phyloP scores from a whole-genome alignment of 2,888 invertebrate species.

The Isotomurus palustris region DNA sequence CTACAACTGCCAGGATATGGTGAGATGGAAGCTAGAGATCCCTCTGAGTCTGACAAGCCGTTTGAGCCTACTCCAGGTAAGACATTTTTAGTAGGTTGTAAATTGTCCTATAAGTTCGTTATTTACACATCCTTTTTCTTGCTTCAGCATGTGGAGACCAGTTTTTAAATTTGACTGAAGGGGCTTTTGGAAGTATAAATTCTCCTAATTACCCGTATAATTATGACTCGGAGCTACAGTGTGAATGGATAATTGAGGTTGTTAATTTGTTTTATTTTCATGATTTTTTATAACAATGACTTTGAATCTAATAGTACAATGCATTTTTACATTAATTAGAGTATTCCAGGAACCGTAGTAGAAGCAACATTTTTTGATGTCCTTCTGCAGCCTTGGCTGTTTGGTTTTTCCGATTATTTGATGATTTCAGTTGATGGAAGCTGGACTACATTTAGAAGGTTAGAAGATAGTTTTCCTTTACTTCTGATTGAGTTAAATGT shows the following conservation, averaged over 20 bases:
- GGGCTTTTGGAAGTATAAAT: conserved; percentile 32
- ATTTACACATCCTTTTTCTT: too few species aligned
- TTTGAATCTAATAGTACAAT: not conserved
- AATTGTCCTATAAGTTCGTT: too few species aligned
- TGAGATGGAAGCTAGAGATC: conserved; percentile 18
- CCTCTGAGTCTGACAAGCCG: conserved; percentile 32
- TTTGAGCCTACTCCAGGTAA: conserved; percentile 33
- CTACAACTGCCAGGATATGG: conserved; percentile 30
- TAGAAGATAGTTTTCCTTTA: not conserved
- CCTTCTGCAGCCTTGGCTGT: conserved; percentile 39
- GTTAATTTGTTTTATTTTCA: not conserved
- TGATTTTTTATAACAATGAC: not conserved
- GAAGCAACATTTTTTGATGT: conserved; percentile 39
- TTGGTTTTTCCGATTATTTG: conserved; percentile 38
- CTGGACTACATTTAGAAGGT: conserved; percentile 36
- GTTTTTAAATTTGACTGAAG: conserved; percentile 28
- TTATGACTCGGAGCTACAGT: conserved; percentile 30
- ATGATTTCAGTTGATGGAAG: conserved; percentile 32
- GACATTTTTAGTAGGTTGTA: not conserved
- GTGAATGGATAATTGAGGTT: conserved; percentile 41
- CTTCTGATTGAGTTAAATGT: not conserved
- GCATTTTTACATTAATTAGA: conserved; percentile 20
- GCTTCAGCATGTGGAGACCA: conserved; percentile 32
- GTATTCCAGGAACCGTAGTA: conserved; percentile 37
- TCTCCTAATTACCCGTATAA: conserved; percentile 38